Conservation (phyloP, 53 echinoderm and acorn worm species). For the Antedon mediterranea region DNA sequence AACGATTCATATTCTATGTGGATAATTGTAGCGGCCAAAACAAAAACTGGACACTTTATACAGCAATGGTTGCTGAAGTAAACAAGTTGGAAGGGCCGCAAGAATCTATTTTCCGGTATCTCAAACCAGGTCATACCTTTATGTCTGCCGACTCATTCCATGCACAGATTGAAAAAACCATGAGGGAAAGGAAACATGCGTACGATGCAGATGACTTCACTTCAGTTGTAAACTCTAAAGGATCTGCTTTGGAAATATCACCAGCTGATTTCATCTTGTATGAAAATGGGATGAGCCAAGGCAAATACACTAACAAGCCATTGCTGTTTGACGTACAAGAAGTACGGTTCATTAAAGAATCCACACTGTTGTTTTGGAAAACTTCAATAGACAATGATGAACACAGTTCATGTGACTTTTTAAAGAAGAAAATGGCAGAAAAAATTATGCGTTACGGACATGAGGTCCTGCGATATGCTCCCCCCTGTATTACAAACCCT, state of each 20-base stretch:
- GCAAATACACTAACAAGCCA: constrained; percentile 21
- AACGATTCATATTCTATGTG: neutral
- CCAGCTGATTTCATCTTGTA: neutral
- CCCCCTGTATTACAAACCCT: too few species aligned
- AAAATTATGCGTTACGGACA: constrained; percentile 1
- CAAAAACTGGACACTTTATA: neutral
- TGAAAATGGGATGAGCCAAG: constrained; percentile 14
- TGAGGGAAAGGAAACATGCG: neutral
- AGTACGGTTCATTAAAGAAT: neutral
- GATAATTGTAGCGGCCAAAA: neutral
- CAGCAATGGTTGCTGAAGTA: neutral
- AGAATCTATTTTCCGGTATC: neutral
- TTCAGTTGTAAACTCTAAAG: neutral
- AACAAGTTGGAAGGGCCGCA: constrained; percentile 4
- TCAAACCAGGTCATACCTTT: neutral
- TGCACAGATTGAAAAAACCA: neutral
- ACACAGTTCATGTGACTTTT: constrained; percentile 8
- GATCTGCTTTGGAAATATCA: neutral
- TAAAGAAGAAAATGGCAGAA: constrained; percentile 20
- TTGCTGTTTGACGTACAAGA: too few species aligned
- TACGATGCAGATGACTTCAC: neutral
- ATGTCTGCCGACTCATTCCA: neutral
- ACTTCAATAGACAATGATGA: constrained; percentile 3
- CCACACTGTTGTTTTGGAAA: neutral
- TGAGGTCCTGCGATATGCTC: too few species aligned